Evolutionary conservation across 2,113 vertebrate genomes (phyloP).

Genomic region (Psittacus erithacus): DNA sequence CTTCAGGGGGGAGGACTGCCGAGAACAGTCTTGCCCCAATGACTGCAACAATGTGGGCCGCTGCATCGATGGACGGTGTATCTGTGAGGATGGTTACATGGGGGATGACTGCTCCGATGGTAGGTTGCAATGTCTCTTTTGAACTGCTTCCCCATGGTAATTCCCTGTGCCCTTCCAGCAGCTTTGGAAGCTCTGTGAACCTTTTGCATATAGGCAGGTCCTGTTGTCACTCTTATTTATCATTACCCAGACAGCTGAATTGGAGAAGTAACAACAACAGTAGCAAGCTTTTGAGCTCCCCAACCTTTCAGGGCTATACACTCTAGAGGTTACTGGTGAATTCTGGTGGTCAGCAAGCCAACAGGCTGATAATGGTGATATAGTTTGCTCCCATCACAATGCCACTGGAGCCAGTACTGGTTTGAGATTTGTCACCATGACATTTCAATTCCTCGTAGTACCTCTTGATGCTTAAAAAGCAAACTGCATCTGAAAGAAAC

Average conservation of each 20-base stretch:
- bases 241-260: not conserved
- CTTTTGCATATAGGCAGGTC: not conserved
- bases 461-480: not conserved
- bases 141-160: not conserved
- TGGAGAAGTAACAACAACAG: not conserved
- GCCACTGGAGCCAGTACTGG: not conserved
- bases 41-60: conserved; percentile 77
- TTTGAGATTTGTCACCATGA: not conserved
- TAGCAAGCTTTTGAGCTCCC: not conserved
- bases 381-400: not conserved
- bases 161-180: not conserved
- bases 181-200: no score
- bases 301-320: not conserved
- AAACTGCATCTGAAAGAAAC: not conserved
- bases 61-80: conserved; percentile 76
- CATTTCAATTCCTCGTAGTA: not conserved
- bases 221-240: not conserved
- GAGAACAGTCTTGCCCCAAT: conserved; percentile 76
- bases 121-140: conserved; percentile 23
- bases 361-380: not conserved
- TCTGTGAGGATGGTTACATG: conserved; percentile 87
- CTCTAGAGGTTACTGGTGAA: not conserved
- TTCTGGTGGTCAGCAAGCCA: not conserved
- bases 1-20: conserved; percentile 85
- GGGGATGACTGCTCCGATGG: conserved; percentile 83